Evolutionary conservation across 2,797 vertebrate species (phyloP), one percentile per base, ranked within the genome.

Genomic region (Tenualosa thibaudeaui): DNA sequence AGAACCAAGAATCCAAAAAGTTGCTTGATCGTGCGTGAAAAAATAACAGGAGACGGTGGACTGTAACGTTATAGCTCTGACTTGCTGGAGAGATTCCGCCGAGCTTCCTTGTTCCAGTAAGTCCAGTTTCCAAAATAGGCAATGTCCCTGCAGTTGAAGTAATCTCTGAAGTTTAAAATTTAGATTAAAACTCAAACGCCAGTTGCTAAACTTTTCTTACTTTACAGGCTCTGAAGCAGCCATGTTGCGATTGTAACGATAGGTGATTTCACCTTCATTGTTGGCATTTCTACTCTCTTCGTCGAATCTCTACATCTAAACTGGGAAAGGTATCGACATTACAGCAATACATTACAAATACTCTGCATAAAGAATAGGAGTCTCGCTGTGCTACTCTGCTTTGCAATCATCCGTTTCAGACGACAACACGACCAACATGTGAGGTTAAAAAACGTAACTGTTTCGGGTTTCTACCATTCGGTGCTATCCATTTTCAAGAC

Each of bases 191-290:
- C 71, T 78, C 40, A 37, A 22, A 93, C 92, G 93, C 94, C 93
- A 87, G 89, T 91, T 58, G 91, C 93, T 94, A 91, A 96, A 96
- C 94, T 96, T 96, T 94, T 93, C 92, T 88, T 86, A 82, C 91
- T 85, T 78, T 78, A 89, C 84, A 85, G 90, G 91, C 85, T 91
- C 87, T 88, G 87, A 88, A 94, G 95, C 95, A 95, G 95, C 95
- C 96, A 96, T 96, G 94, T 96, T 95, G 94, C 93, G 92, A 93
- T 90, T 93, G 91, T 93, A 46, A 19, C 43, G 71, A 78, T 43
- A 92, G 92, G 90, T 91, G 92, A 93, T 92, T 92, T 90, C 92
- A 91, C 93, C 87, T 93, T 90, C 89, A 89, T 86, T 86, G 87
- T 82, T 86, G 83, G 85, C 88, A 84, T 86, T 82, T 88, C 68